Evolutionary conservation across 2,113 vertebrate genomes (phyloP).

Genomic region (Gasterosteus aculeatus): DNA sequence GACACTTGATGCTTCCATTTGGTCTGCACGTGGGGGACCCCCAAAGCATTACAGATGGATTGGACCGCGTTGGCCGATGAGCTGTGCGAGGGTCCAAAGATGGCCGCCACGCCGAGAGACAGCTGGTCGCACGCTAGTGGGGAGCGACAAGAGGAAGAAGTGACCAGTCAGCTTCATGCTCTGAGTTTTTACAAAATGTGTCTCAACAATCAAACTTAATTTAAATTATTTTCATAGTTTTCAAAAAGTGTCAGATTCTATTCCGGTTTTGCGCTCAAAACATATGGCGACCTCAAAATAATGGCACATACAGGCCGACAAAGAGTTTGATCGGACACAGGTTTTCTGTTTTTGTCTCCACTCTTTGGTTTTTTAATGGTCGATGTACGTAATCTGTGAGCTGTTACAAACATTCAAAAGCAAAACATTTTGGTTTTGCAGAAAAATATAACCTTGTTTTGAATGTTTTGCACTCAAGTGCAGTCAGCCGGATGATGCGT

Average conservation of each 20-base stretch:
- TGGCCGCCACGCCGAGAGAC: slow-evolving; percentile 95
- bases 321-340: not conserved
- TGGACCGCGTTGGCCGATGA: slow-evolving; percentile 84
- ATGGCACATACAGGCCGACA: not conserved
- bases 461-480: not conserved
- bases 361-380: slow-evolving; percentile 4
- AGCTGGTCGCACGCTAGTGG: slow-evolving; percentile 94
- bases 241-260: not conserved
- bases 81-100: slow-evolving; percentile 89
- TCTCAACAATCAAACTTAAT: not conserved
- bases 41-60: slow-evolving; percentile 83
- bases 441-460: not conserved
- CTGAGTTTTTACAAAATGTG: not conserved
- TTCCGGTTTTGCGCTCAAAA: not conserved
- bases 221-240: not conserved
- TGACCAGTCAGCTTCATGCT: not conserved
- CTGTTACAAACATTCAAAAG: not conserved
- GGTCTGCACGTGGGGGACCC: slow-evolving; percentile 92
- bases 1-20: slow-evolving; percentile 99
- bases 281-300: not conserved
- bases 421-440: not conserved
- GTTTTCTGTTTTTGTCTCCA: slow-evolving; percentile 17
- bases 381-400: slow-evolving; percentile 2
- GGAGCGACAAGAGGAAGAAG: not conserved
- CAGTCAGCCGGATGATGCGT: not conserved